A percentile compares a stretch with the other conserved stretches of the same genome.
These are phyloP conservation scores for Isotomurus palustris DNA, from an alignment of 2,888 invertebrate species.

Conservation along the genomic window DNA sequence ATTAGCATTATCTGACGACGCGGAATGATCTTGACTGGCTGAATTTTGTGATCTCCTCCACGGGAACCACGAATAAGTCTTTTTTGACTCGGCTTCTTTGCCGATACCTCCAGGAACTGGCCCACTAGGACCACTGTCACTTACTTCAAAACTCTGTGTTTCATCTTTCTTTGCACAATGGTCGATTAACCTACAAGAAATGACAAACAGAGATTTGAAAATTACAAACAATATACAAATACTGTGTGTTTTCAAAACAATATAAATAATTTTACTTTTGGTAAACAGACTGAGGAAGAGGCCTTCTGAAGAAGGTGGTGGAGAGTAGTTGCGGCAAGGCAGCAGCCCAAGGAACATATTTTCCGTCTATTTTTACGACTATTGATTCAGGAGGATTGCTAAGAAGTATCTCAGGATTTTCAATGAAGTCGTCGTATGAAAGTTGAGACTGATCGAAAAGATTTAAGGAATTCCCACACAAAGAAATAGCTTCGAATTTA, in stretches of 20 bases:
- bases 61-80: slow-evolving; percentile 54
- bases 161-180: slow-evolving; percentile 43
- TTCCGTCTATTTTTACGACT: slow-evolving; percentile 78
- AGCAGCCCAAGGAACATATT: slow-evolving; percentile 84
- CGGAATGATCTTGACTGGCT: slow-evolving; percentile 16
- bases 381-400: slow-evolving; percentile 64
- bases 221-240: neutral
- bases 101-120: slow-evolving; percentile 8
- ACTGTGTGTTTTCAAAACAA: neutral
- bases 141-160: slow-evolving; percentile 10
- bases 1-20: slow-evolving; percentile 8
- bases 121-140: slow-evolving; percentile 11
- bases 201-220: neutral
- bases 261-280: slow-evolving; percentile 47
- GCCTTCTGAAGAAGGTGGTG: slow-evolving; percentile 76
- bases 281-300: slow-evolving; percentile 58
- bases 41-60: slow-evolving; percentile 52
- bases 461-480: slow-evolving; percentile 63
- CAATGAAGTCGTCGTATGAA: slow-evolving; percentile 58
- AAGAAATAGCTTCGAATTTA: slow-evolving; percentile 59
- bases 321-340: slow-evolving; percentile 88
- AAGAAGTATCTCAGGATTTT: slow-evolving; percentile 68
- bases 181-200: slow-evolving; percentile 33
- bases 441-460: slow-evolving; percentile 55
- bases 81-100: slow-evolving; percentile 16